Evolutionary conservation across 2,797 vertebrate genomes (phyloP).

Genomic region (Eulemur albifrons): DNA sequence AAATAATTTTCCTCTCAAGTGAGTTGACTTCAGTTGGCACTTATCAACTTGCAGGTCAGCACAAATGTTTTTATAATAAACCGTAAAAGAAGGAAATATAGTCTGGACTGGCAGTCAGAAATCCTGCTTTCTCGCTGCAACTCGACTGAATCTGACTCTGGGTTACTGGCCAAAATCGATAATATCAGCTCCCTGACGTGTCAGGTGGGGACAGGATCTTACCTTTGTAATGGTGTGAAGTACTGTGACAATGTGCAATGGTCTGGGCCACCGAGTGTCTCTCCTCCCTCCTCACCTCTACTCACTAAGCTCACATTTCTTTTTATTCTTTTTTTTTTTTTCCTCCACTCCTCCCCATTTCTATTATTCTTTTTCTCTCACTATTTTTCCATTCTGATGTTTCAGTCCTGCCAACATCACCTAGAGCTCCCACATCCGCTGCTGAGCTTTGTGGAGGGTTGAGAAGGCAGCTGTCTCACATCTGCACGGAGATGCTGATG

Average conservation of each 20-base stretch:
- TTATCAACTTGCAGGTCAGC: constrained; percentile 50
- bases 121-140: constrained; percentile 1
- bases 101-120: constrained; percentile 43
- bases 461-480: neutral
- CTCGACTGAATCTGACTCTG: neutral
- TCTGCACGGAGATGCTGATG: neutral
- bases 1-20: constrained; percentile 62
- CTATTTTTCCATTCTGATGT: neutral
- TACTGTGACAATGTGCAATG: neutral
- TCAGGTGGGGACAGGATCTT: neutral
- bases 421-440: neutral
- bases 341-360: no score
- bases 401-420: neutral
- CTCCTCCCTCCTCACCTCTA: neutral
- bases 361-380: neutral
- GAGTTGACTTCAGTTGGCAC: constrained; percentile 36
- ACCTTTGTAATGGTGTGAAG: neutral
- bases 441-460: neutral
- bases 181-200: neutral
- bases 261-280: neutral
- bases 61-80: constrained; percentile 54
- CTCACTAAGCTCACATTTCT: neutral
- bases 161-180: neutral
- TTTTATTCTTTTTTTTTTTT: neutral
- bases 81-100: constrained; percentile 27